Conservation (phyloP, 2,888 invertebrate species). For the Timandra comae region DNA sequence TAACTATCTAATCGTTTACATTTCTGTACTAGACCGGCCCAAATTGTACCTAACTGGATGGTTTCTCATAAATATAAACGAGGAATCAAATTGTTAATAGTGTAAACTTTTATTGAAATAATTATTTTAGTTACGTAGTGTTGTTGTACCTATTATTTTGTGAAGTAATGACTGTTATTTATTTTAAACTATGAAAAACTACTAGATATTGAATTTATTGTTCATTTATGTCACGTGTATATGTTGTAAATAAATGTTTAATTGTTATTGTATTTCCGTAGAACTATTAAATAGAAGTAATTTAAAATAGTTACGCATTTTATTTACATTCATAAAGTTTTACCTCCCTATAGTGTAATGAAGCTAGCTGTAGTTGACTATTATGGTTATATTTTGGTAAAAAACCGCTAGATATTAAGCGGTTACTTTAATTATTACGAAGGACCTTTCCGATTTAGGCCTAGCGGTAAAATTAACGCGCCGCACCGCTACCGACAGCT, state of each 20-base stretch:
- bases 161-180: conserved; percentile 56
- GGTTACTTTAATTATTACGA: no score
- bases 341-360: no score
- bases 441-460: no score
- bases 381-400: no score
- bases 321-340: conserved; percentile 9
- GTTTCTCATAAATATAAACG: no score
- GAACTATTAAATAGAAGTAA: conserved; percentile 51
- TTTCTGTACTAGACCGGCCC: background rate
- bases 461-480: conserved; percentile 1
- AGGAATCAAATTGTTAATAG: background rate
- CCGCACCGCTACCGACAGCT: no score
- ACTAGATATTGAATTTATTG: conserved; percentile 41
- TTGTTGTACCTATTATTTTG: conserved; percentile 30
- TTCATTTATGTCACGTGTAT: conserved; percentile 41
- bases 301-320: conserved; percentile 12
- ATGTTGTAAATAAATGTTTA: conserved; percentile 59
- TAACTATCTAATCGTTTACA: background rate
- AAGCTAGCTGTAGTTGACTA: no score
- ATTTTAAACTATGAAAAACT: conserved; percentile 45
- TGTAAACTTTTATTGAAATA: background rate
- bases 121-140: conserved; percentile 21
- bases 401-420: no score
- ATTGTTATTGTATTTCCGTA: conserved; percentile 53
- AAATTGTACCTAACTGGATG: conserved; percentile 4